Conservation (phyloP, 2,797 vertebrate species). For the Mastacembelus armatus region DNA sequence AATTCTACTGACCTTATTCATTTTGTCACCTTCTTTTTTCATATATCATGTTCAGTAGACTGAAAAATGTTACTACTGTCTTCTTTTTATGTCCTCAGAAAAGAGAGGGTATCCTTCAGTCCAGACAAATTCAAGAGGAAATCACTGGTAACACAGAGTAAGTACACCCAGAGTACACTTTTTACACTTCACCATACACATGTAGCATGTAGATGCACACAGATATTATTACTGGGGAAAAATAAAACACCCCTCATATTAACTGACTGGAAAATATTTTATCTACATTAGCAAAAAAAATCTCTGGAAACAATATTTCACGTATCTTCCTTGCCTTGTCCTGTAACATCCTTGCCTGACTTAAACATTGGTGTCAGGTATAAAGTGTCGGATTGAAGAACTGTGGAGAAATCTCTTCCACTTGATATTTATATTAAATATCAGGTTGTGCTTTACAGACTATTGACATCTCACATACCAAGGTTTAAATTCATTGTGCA, state of each 20-base stretch:
- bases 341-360: no score
- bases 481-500: no score
- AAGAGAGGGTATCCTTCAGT: conserved; percentile 97
- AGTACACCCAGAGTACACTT: conserved; percentile 73
- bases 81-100: conserved; percentile 83
- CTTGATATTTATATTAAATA: neutral
- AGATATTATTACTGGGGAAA: neutral
- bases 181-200: neutral
- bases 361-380: no score
- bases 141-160: conserved; percentile 99
- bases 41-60: neutral
- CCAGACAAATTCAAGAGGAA: conserved; percentile 97
- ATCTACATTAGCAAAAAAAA: neutral
- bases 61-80: neutral
- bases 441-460: neutral
- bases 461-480: neutral
- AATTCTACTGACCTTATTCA: neutral
- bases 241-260: neutral
- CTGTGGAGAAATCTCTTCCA: no score
- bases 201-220: neutral
- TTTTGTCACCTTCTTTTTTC: no score
- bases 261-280: neutral
- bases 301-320: neutral
- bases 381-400: no score
- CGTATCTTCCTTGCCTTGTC: no score